Conservation (phyloP, 2,888 invertebrate species). For the Netelia melanura region DNA sequence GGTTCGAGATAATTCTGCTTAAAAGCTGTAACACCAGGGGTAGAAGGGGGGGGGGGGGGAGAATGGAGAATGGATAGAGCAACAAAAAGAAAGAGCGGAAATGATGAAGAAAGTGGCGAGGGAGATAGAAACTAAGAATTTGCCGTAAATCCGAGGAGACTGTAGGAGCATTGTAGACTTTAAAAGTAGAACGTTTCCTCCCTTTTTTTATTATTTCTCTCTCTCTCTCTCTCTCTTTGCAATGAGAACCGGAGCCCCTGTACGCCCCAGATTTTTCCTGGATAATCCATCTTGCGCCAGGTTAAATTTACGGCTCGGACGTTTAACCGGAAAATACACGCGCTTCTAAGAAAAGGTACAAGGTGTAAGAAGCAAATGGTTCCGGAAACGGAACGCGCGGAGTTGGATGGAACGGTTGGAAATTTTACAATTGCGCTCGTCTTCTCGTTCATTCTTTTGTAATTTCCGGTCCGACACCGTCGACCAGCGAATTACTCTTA, state of each 20-base stretch:
- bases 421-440: constrained; percentile 65
- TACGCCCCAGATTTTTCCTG: constrained; percentile 71
- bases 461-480: constrained; percentile 41
- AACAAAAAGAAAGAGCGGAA: background rate
- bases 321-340: constrained; percentile 68
- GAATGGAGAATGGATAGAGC: constrained; percentile 9
- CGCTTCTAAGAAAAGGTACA: constrained; percentile 41
- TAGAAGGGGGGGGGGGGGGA: background rate
- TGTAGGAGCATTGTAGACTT: constrained; percentile 59
- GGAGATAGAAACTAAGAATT: constrained; percentile 49
- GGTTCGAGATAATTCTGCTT: constrained; percentile 59
- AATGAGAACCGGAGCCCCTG: constrained; percentile 43
- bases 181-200: constrained; percentile 61
- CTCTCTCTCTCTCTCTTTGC: constrained; percentile 13
- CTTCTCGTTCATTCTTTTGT: constrained; percentile 60
- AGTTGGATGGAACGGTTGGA: background rate
- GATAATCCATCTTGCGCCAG: constrained; percentile 70
- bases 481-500: background rate
- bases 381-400: constrained; percentile 41
- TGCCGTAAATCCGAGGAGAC: constrained; percentile 61
- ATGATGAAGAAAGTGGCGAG: constrained; percentile 41
- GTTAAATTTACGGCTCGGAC: constrained; percentile 72
- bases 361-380: constrained; percentile 38
- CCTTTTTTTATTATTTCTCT: constrained; percentile 23
- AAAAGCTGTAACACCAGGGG: constrained; percentile 57